Percentiles rank a stretch among this genome's conserved stretches.
These are phyloP conservation scores for Loxodonta africana DNA, from an alignment of 2,113 vertebrate species.

Conservation along the genomic window DNA sequence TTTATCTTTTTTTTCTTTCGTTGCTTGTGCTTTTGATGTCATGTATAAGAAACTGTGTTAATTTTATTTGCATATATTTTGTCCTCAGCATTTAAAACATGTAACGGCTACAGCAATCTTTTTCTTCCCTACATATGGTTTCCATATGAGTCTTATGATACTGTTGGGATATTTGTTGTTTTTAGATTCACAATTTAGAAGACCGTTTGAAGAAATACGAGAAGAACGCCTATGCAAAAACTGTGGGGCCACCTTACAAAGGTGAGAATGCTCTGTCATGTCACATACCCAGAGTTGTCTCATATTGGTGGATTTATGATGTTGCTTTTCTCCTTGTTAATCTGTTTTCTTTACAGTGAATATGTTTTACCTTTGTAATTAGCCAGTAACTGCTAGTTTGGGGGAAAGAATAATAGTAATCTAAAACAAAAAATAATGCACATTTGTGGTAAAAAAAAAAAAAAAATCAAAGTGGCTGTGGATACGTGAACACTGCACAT, in stretches of 20 bases:
- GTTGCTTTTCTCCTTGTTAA: constrained; percentile 61
- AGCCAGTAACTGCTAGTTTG: background rate
- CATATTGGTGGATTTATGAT: background rate
- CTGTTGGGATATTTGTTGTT: constrained; percentile 69
- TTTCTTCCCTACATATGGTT: background rate
- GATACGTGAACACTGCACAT: background rate
- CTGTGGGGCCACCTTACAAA: constrained; percentile 91
- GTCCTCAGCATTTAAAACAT: background rate
- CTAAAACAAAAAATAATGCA: constrained; percentile 8
- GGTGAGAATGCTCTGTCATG: constrained; percentile 85
- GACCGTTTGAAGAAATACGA: constrained; percentile 93
- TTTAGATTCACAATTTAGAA: constrained; percentile 94
- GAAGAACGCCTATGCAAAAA: constrained; percentile 91
- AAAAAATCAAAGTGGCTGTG: background rate
- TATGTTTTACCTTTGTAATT: constrained; percentile 26
- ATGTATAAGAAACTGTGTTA: background rate
- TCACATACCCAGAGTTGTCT: background rate
- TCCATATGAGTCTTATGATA: constrained; percentile 59
- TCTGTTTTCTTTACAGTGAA: constrained; percentile 11
- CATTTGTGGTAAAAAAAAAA: background rate
- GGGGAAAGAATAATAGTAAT: background rate
- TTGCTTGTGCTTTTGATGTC: background rate
- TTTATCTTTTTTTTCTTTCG: background rate
- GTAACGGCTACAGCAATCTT: background rate
- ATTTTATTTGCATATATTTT: background rate